A percentile compares a stretch with the other conserved stretches of the same genome.
Conservation (phyloP, 2,113 vertebrate genomes). For the Lophotis ruficrista region DNA sequence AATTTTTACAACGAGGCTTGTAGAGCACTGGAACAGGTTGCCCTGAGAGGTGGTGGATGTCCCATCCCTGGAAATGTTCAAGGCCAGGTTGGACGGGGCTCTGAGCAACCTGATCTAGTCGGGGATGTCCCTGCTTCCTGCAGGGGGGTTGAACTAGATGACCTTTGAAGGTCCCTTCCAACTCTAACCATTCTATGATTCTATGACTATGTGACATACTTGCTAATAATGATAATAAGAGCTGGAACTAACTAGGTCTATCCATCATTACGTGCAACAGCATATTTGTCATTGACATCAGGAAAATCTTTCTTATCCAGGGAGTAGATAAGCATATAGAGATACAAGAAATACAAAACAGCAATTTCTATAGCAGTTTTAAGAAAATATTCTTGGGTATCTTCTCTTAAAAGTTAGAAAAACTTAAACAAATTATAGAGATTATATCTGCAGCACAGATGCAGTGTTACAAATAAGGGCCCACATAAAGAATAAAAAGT, state of each 20-base stretch:
- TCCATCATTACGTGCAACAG: background rate
- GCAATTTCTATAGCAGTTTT: background rate
- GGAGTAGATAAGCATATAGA: background rate
- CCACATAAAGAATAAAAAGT: background rate
- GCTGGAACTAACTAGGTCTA: background rate
- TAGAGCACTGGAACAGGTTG: too few relatives aligned
- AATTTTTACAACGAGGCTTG: too few relatives aligned
- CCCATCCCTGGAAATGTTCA: too few relatives aligned
- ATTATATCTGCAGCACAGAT: background rate
- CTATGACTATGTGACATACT: background rate
- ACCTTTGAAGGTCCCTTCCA: too few relatives aligned
- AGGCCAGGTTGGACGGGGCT: too few relatives aligned
- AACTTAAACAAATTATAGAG: background rate
- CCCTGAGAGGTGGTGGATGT: too few relatives aligned
- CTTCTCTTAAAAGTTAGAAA: background rate
- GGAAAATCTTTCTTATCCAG: background rate
- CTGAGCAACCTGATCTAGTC: too few relatives aligned
- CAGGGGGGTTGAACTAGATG: too few relatives aligned
- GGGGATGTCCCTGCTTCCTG: too few relatives aligned
- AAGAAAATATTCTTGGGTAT: background rate
- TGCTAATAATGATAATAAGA: background rate
- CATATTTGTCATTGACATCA: accelerated
- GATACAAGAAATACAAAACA: background rate
- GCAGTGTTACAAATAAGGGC: background rate
- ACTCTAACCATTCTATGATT: too few relatives aligned